Conservation (phyloP, 2,113 vertebrate species). For the Motacilla tschutschensis region DNA sequence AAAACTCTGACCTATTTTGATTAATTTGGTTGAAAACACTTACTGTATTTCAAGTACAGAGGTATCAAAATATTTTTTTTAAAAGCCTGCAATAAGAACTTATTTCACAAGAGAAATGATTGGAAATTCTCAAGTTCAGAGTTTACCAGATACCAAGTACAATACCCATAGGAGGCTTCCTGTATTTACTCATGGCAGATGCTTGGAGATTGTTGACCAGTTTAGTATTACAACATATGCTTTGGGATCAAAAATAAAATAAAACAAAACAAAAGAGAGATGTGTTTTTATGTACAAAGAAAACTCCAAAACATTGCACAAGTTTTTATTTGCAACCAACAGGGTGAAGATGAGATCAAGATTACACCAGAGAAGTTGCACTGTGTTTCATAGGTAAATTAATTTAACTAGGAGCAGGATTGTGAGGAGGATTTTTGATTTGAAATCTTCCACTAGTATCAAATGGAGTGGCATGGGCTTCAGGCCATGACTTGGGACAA, state of each 20-base stretch:
- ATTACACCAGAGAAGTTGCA: background rate
- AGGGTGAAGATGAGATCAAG: background rate
- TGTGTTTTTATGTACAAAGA: background rate
- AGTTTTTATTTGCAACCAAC: background rate
- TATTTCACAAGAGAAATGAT: background rate
- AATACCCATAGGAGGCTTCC: background rate
- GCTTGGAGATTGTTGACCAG: background rate
- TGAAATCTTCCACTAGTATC: background rate
- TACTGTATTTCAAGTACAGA: background rate
- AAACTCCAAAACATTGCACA: slow-evolving; percentile 3
- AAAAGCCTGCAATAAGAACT: background rate
- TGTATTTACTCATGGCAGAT: background rate
- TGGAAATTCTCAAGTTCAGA: background rate
- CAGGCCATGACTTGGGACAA: background rate
- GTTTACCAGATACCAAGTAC: background rate
- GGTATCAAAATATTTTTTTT: background rate
- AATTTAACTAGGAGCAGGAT: background rate
- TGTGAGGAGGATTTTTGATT: background rate
- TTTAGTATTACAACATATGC: background rate
- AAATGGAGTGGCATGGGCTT: background rate
- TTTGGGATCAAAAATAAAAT: background rate
- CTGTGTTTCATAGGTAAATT: background rate
- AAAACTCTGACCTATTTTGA: background rate
- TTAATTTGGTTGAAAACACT: background rate
- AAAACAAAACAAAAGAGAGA: background rate